These are phyloP conservation scores for Kryptopterus vitreolus DNA, from an alignment of 2,797 vertebrate species.

Conservation along the genomic window DNA sequence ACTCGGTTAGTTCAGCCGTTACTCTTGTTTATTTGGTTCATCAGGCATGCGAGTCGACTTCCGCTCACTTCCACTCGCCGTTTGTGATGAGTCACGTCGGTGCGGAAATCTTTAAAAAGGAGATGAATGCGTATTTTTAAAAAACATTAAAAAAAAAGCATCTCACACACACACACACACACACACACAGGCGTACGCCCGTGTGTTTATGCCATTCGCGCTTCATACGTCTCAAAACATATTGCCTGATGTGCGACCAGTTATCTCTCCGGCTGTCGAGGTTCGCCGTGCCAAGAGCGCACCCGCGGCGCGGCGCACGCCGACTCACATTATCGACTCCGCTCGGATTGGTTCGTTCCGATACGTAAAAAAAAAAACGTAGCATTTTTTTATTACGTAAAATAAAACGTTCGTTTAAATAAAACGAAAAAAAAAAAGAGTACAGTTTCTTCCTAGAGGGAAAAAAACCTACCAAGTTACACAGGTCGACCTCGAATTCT, in stretches of 20 bases:
- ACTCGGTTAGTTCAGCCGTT: constrained; percentile 52
- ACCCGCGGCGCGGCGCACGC: constrained; percentile 1
- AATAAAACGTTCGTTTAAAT: constrained; percentile 56
- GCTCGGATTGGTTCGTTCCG: constrained; percentile 52
- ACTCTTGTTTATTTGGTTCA: constrained; percentile 46
- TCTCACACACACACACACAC: no score
- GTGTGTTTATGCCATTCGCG: background rate
- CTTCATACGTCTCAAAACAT: constrained; percentile 15
- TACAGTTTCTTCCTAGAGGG: constrained; percentile 64
- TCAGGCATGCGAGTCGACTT: constrained; percentile 35
- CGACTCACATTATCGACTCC: constrained; percentile 53
- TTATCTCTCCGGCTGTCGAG: constrained; percentile 33
- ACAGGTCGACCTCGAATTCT: constrained; percentile 53
- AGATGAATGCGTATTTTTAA: background rate
- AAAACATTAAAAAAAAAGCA: background rate
- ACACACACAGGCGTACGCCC: background rate
- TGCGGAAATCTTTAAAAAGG: background rate
- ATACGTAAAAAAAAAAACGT: constrained; percentile 48
- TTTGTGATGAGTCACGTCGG: background rate
- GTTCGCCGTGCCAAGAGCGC: constrained; percentile 17
- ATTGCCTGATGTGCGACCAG: constrained; percentile 31
- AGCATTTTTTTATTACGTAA: no score
- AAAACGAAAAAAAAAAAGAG: constrained; percentile 48
- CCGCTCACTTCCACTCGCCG: background rate
- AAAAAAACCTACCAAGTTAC: constrained; percentile 56